Base-by-base conservation (phyloP, 2,797 vertebrate species). In the Myotis findleyi region DNA sequence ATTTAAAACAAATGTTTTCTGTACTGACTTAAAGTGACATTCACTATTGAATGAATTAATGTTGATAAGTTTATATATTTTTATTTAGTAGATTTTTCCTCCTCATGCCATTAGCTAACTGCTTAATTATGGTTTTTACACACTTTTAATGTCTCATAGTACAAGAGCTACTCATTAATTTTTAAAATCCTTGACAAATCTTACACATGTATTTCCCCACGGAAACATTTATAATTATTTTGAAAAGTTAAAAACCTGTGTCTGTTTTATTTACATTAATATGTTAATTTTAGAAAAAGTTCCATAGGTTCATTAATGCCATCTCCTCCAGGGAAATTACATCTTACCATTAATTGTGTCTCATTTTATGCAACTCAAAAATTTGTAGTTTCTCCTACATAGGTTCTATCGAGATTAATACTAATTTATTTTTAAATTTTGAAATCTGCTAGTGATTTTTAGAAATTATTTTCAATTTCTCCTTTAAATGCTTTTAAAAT, bases 211-310 rank as follows among this genome's bases (percentile, higher is more conserved):
- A 77, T 27, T 51, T 7, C 38, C 53, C 9, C 73, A 53, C 27
- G 53, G 66, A 64, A 64, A 73, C 41, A 72, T 87, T 93, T 81
- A 72, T 17, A 71, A 62, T 44, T 87, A 59, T 69, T 89, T 89
- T 59, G 9, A 62, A 90, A 94, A 94, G 8, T 11, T 72, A 53
- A 85, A 68, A 76, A 69, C 44, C 41, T 75, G 3, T 33, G 6
- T 69, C 2, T 30, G 1, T 6, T 55, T 72, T 84, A 14, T 57
- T 55, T 66, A 57, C 3, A n/a, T n/a, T 66, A 62, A 18, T 17
- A 64, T 38, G 17, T n/a, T 53, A 72, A 79, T 72, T 80, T 84
- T 20, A 36, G 27, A 44, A 53, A 30, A 25, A 20, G 25, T 27
- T 64, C 53, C 12, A 38, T 18, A 30, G 27, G 13, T 47, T 25